Evolutionary conservation across 2,797 vertebrate species (phyloP), one percentile per base, ranked within the genome.

Genomic region (Protonibea diacanthus): DNA sequence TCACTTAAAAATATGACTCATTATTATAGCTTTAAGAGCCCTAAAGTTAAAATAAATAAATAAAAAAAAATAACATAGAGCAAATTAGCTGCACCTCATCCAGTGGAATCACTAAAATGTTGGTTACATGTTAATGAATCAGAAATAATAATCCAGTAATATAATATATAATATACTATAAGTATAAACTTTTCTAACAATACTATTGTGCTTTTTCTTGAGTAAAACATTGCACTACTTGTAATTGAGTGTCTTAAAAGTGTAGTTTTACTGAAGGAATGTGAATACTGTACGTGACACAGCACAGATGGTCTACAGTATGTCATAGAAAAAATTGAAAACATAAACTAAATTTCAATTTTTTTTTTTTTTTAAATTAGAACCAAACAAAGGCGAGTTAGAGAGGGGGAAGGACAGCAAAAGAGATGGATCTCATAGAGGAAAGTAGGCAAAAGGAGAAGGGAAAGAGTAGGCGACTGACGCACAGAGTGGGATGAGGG

Each of bases 401-500:
- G 67, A 74, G 55, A 15, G 21, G 53, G 23, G 73, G 69, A 66
- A 58, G 69, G 42, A 56, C 29, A 42, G 51, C 55, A 71, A 84
- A 85, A 81, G 67, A 84, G 80, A 88, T 73, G 72, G 60, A 84
- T 86, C 68, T 84, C 55, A 44, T 51, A 59, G 58, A 80, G 70
- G 64, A 87, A 88, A 81, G 79, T 81, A 77, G 80, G 85, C 79
- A 90, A 86, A 67, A 25, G 23, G 80, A 83, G 77, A 88, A 62
- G 48, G 88, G 80, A 89, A 89, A 90, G 84, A 87, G 83, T 87
- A 83, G 76, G 84, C 38, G 42, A 83, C 78, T 93, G 91, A 93
- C 78, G 89, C 89, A 91, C 81, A 59, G 76, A 85, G 78, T 8
- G 61, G 76, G 83, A 74, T 82, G 74, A 82, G 62, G 81, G 78